Percentiles rank a stretch among this genome's conserved stretches.
These are phyloP conservation scores for Neoseiulus cucumeris DNA, from an alignment of 1,140 invertebrate genomes.

Conservation along the genomic window DNA sequence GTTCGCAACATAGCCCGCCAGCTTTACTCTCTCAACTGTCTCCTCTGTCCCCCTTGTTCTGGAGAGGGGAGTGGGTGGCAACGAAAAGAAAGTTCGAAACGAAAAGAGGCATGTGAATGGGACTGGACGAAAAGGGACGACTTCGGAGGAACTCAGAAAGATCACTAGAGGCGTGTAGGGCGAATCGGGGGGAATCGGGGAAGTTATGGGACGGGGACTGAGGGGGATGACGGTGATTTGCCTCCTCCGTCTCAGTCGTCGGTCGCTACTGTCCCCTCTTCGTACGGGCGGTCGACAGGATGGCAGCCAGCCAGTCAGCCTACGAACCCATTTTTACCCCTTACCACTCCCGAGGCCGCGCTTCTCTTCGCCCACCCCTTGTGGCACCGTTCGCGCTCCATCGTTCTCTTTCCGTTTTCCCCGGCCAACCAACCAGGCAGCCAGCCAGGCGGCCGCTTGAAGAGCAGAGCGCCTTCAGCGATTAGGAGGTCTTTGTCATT, in stretches of 20 bases:
- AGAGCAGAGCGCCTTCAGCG: neutral
- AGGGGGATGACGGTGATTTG: neutral
- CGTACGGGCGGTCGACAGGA: too few species aligned
- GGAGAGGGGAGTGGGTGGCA: neutral
- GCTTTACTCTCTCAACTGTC: neutral
- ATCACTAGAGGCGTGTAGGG: too few species aligned
- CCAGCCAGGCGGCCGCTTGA: neutral
- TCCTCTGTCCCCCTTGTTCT: neutral
- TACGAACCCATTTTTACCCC: too few species aligned
- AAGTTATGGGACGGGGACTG: neutral
- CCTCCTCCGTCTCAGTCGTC: neutral
- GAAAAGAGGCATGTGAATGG: neutral
- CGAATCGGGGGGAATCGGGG: neutral
- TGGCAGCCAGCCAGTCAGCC: too few species aligned
- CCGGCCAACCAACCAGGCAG: neutral
- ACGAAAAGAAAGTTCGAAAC: neutral
- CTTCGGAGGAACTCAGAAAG: too few species aligned
- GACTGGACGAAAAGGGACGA: too few species aligned
- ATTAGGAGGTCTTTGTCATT: conserved; percentile 11
- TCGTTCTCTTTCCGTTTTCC: neutral
- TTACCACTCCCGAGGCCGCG: too few species aligned
- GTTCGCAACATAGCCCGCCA: neutral
- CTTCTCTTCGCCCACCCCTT: too few species aligned
- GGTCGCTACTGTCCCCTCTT: too few species aligned
- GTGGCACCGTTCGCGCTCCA: too few species aligned